Base-by-base conservation (phyloP, 2,888 invertebrate species). In the Chorisops tibialis region DNA sequence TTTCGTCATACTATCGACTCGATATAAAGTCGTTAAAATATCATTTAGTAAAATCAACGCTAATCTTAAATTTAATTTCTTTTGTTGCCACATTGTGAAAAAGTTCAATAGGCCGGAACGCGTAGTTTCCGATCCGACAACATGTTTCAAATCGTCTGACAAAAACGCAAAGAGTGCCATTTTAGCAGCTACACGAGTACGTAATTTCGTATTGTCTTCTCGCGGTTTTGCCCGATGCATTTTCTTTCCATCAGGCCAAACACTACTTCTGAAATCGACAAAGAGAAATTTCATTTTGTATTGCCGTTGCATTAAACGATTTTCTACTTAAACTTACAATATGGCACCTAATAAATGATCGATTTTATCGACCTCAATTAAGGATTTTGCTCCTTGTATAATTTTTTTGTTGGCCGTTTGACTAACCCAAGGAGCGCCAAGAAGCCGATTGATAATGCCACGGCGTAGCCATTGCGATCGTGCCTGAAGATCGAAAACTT, bases 391-490 rank as follows among this genome's bases (percentile, higher is more conserved):
- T 72, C 88, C 87, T 70, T 91, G 90, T 43, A 91, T 81, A 69
- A 93, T 92, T 70, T 88, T 83, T 67, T 89, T 81, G 77, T 92
- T 93, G 39, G 92, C 89, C 67, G 88, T 88, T 72, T 91, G 89
- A 18, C 91, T 91, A 71, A 90, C 87, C 66, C 67, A 69, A 3
- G 69, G 67, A 16, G 68, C 69, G 22, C 67, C 68, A 6, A 69
- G 52, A 3, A 92, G 76, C 45, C 92, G 79, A 11, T 87, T 85
- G 6, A 91, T 86, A 67, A 93, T 85, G 62, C 90, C 82, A 56
- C 90, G 80, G 39, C 92, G 77, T 54, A 93, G 79, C 91, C 91
- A 92, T 70, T 91, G 89, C 73, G 90, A 90, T 68, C 90, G 81
- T 52, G 87, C 86, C 74, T 89, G 86, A 63, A 92, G 79, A 74